phyloP scores from a whole-genome alignment of 2,113 vertebrate species.

The Hiodon alosoides region DNA sequence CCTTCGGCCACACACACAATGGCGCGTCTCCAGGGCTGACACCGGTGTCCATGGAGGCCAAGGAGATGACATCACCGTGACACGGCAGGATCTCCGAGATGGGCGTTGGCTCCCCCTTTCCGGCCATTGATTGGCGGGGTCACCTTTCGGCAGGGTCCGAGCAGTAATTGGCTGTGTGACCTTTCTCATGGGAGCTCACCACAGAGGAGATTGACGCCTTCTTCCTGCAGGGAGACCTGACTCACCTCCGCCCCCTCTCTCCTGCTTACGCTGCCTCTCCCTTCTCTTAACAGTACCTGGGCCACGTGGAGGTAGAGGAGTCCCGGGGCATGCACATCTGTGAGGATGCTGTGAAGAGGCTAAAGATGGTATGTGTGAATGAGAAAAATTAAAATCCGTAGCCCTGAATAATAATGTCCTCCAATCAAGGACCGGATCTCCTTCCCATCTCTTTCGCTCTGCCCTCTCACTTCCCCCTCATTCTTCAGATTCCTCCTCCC shows the following conservation, averaged over 20 bases:
- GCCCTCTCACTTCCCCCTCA: neutral
- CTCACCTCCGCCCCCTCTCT: neutral
- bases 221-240: neutral
- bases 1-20: constrained; percentile 51
- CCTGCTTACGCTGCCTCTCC: neutral
- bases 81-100: neutral
- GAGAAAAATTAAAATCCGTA: neutral
- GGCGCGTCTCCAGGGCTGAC: constrained; percentile 23
- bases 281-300: constrained; percentile 75
- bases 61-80: constrained; percentile 10
- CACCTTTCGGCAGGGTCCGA: neutral
- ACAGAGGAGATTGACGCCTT: neutral
- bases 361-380: constrained; percentile 81
- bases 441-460: neutral
- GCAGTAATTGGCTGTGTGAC: neutral
- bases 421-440: neutral
- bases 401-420: neutral
- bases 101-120: constrained; percentile 18
- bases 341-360: constrained; percentile 94
- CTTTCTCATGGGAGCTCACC: neutral
- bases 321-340: constrained; percentile 99
- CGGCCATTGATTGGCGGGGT: constrained; percentile 5
- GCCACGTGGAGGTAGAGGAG: constrained; percentile 97
- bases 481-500: neutral
- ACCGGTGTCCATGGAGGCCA: neutral